Evolutionary conservation across 2,797 vertebrate genomes (phyloP), one percentile per base, ranked within the genome.

Genomic region (Apodemus agrarius): DNA sequence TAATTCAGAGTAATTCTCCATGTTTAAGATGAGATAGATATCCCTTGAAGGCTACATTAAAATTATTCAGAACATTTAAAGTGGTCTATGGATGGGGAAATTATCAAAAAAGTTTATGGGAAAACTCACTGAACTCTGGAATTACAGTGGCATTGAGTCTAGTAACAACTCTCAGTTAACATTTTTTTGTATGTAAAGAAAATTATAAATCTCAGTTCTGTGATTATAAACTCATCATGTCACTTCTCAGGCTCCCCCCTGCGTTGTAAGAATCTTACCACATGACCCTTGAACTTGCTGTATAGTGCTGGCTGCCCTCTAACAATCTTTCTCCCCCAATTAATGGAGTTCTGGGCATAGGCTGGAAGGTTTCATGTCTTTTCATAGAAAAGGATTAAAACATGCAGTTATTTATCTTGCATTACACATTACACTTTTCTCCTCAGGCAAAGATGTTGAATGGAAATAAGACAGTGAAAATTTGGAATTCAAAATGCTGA

Each of bases 31-130:
- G 16, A 89, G 40, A 95, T 90, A 87, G 34, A 31, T 29, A 67
- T 31, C 9, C 2, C 46, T 90, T 83, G 78, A 92, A 89, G 79
- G 12, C 26, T 54, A 10, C 2, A 63, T 80, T 91, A 57, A 96
- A 94, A 59, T 92, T 72, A 87, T 46, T 89, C 69, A 8, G 22
- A 86, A 96, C 74, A 31, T 43, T 3, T 67, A 67, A 69, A 82
- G 4, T 83, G 14, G 57, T 29, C 11, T 84, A 65, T 24, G 52
- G 34, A 76, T 59, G 16, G 81, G 59, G 54, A 75, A 46, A 74
- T 72, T 61, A 79, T 69, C 11, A 46, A 40, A 19, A 52, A 89
- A 65, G 19, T 7, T 89, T 31, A 54, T 67, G 12, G 40, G 24
- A 52, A 65, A 52, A 81, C 63, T 91, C 82, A 31, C 31, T 83